These are phyloP conservation scores for Hipposideros armiger DNA, from an alignment of 2,113 vertebrate species.

Conservation along the genomic window DNA sequence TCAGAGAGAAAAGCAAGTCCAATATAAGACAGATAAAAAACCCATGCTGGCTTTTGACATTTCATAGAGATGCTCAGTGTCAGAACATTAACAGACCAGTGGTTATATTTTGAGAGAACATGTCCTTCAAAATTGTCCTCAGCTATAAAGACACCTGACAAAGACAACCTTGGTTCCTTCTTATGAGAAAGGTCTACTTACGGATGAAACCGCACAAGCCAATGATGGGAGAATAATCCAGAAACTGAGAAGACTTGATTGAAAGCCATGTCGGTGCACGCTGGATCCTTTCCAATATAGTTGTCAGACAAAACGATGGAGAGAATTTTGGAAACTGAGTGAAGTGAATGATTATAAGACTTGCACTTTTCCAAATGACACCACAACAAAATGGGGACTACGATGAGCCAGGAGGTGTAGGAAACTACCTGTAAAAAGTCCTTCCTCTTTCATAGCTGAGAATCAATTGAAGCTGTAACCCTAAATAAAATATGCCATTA, in stretches of 20 bases:
- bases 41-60: rapidly evolving
- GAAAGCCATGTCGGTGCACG: rapidly evolving
- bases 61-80: not conserved
- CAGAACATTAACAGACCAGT: rapidly evolving
- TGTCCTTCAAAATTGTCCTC: not conserved
- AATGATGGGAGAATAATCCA: not conserved
- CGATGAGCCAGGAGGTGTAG: rapidly evolving
- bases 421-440: not conserved
- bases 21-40: rapidly evolving
- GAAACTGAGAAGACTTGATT: not conserved
- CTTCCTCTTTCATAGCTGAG: not conserved
- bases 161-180: rapidly evolving
- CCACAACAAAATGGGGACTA: rapidly evolving
- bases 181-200: rapidly evolving
- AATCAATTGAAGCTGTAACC: rapidly evolving
- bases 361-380: not conserved
- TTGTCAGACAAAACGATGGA: not conserved
- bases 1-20: not conserved
- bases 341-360: too few species aligned
- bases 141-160: not conserved
- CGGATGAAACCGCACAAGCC: not conserved
- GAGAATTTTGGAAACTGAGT: not conserved
- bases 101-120: rapidly evolving
- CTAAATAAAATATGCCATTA: not conserved
- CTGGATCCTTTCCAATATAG: rapidly evolving